A percentile compares a stretch with the other conserved stretches of the same genome.
phyloP scores from a whole-genome alignment of 2,888 invertebrate genomes.

The Orchesella flavescens region DNA sequence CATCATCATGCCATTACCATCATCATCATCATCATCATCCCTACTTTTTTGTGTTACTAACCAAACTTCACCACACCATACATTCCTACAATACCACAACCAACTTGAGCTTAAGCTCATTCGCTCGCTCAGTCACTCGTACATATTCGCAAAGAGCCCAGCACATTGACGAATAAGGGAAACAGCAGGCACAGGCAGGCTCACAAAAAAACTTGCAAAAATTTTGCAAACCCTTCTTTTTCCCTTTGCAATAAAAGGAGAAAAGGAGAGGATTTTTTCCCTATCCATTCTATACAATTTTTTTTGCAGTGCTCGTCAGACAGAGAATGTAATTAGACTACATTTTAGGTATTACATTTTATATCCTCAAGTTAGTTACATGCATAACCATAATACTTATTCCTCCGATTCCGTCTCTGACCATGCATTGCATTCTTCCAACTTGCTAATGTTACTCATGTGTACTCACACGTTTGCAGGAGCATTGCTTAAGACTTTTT shows the following conservation, averaged over 20 bases:
- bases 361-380: not conserved
- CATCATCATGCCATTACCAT: not conserved
- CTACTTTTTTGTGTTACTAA: conserved; percentile 10
- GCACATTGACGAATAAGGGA: not conserved
- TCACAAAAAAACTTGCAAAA: conserved; percentile 25
- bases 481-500: no score
- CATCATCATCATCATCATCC: conserved; percentile 23
- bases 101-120: conserved; percentile 9
- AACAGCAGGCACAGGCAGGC: not conserved
- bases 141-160: conserved; percentile 18
- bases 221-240: conserved; percentile 25
- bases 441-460: not conserved
- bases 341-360: not conserved
- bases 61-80: not conserved
- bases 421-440: not conserved
- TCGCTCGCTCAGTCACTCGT: conserved; percentile 21
- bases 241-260: conserved; percentile 23
- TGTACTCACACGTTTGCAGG: no score
- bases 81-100: not conserved
- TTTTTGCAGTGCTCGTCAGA: not conserved
- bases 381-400: not conserved
- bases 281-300: not conserved
- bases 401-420: not conserved
- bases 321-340: not conserved
- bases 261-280: not conserved